Percentiles rank a stretch among this genome's conserved stretches.
Conservation (phyloP, 2,797 vertebrate genomes). For the Trachurus trachurus region DNA sequence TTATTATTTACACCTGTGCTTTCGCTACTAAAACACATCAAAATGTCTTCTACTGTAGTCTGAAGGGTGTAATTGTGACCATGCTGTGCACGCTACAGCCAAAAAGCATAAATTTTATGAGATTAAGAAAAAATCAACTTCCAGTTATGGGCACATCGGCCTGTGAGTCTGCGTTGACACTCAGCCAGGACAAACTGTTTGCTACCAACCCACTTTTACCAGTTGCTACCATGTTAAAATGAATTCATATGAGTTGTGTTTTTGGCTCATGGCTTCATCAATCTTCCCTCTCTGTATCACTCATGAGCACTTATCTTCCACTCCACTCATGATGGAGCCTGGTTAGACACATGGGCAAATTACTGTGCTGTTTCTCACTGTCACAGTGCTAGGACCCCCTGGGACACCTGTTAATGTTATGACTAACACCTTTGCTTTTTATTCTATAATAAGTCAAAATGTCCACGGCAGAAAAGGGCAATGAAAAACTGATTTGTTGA, state of each 20-base stretch:
- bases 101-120: neutral
- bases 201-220: conserved; percentile 27
- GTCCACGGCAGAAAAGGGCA: neutral
- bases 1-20: neutral
- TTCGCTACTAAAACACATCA: neutral
- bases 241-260: conserved; percentile 18
- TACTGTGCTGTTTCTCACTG: neutral
- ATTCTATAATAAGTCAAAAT: neutral
- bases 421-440: neutral
- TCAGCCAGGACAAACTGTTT: conserved; percentile 41
- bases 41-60: neutral
- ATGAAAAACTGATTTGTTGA: neutral
- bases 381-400: neutral
- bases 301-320: neutral
- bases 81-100: conserved; percentile 2
- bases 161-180: conserved; percentile 13
- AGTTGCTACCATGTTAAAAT: conserved; percentile 22
- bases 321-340: neutral
- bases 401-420: neutral
- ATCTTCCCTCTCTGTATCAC: neutral
- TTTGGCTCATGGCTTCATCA: conserved; percentile 11
- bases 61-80: neutral
- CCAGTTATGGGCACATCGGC: neutral
- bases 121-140: neutral
- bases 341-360: neutral